Base-by-base conservation (phyloP, 1,140 invertebrate species). In the Patella vulgata region DNA sequence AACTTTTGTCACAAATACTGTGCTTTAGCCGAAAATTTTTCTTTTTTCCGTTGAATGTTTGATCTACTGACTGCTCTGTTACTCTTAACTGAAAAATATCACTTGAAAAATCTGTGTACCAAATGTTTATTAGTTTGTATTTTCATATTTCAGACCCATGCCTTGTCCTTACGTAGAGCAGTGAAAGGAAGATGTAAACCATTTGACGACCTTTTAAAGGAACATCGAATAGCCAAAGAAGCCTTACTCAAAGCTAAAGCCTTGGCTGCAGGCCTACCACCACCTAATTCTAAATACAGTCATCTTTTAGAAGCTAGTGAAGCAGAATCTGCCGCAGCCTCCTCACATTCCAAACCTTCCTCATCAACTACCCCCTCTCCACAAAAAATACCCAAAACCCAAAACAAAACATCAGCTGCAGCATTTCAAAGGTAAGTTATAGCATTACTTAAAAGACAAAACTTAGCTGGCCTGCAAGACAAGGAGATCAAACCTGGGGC, bases 131-230 rank as follows among this genome's bases (percentile, higher is more conserved):
- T 40, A 28, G 53, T 28, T 43, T 43, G 21, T 55, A 55, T 60
- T 48, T 54, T 59, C 59, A 57, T 11, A 51, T 73, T 79, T 44
- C 63, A 85, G 85, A 90, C 91, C 17, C 92, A 94, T 85, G 89
- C 91, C 6, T 86, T 94, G 52, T 90, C 90, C 27, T 72, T 92
- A 52, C 83, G 92, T 43, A 81, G 92, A 59, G 89, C 88, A 12
- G 92, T 93, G n/a, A 73, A 85, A 44, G 92, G 91, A 0, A 84
- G 92, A 28, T 88, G 88, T 47, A 92, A 92, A 82, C 86, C 89
- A 27, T 94, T 93, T 83, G 92, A 94, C 82, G 89, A 90, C 44
- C 84, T 94, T 25, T 85, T 94, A 43, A 89, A 89, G 3, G 91
- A 93, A 62, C 91, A 93, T 77, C 85, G 90, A 43, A 90, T 90